Base-by-base conservation (phyloP, 2,888 invertebrate species). In the Miltochrista miniata region DNA sequence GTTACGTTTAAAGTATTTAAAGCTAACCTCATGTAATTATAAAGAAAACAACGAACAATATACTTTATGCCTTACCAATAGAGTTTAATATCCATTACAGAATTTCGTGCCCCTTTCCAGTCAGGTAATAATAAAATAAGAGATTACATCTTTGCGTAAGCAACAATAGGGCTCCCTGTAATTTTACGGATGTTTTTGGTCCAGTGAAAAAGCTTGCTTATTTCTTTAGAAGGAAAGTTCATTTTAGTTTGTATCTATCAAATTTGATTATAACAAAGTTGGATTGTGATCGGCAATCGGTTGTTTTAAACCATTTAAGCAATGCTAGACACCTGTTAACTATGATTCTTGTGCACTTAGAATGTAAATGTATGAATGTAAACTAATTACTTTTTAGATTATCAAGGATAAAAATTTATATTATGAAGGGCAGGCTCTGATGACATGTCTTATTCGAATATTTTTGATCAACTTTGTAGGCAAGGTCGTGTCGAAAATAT, bases 91-190 rank as follows among this genome's bases (percentile, higher is more conserved):
- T 72, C 52, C 54, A 58, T 61, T 58, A 33, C 51, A 64, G 44
- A 61, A 45, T 33, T 33, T 60, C 56, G 68, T 62, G 77, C 79
- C 82, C 81, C 83, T 85, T 81, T 84, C 76, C 79, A 81, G 77
- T 72, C 82, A 85, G 85, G 87, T 87, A 85, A 87, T 85, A 87
- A 87, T 86, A 87, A 87, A 87, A 86, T 87, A 85, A 84, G 84
- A 88, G 88, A 88, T 88, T 85, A 87, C 85, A 88, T 88, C 88
- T 87, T 86, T 79, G 83, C 85, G 83, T 86, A 86, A 87, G 83
- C 86, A 85, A 87, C 88, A 88, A 86, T 87, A 84, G 83, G 82
- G 82, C 79, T 83, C 79, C 79, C 76, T 81, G 82, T 83, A 83
- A 85, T 83, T 84, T 82, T 77, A 81, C 77, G 76, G 76, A 77